Base-by-base conservation (phyloP, 2,888 invertebrate genomes). In the Coelopa pilipes region DNA sequence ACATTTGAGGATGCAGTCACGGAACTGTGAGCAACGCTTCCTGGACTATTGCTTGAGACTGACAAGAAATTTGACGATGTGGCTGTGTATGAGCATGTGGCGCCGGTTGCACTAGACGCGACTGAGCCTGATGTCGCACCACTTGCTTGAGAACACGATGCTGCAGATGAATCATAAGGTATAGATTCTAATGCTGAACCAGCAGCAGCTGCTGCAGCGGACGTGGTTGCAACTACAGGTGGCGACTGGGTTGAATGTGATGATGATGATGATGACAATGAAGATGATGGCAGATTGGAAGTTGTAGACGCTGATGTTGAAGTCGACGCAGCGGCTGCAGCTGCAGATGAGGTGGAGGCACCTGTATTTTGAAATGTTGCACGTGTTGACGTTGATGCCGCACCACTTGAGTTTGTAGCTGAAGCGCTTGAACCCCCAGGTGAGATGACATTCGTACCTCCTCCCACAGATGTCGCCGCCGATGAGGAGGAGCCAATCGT, bases 401-500 rank as follows among this genome's bases (percentile, higher is more conserved):
- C 34, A 15, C 45, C 65, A 24, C 60, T 70, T 34, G 62, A 67
- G 17, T 13, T 69, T n/a, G 57, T 17, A 57, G 53, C 19, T 19
- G 19, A 34, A 7, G 53, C 34, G 57, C 21, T 71, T 13, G 63
- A 65, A 24, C 55, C 55, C 13, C 19, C 55, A 12, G 66, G 15
- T 49, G 66, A 12, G 45, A 21, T 24, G 15, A 24, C 5, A 24
- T 60, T 60, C 5, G 49, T 21, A 11, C 59, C 49, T 12, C 65
- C 63, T 34, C 60, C 50, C 55, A 68, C 70, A 34, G 57, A n/a
- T 13, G 73, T 13, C 12, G 69, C 46, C 10, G 73, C 57, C 5
- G 75, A 67, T 72, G 83, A 83, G n/a, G 81, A 83, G 81, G 78
- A 82, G 87, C 84, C 89, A 86, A 83, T 89, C 74, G 82, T 84